Evolutionary conservation across 2,113 vertebrate species (phyloP).

Genomic region (Misgurnus mizolepis): DNA sequence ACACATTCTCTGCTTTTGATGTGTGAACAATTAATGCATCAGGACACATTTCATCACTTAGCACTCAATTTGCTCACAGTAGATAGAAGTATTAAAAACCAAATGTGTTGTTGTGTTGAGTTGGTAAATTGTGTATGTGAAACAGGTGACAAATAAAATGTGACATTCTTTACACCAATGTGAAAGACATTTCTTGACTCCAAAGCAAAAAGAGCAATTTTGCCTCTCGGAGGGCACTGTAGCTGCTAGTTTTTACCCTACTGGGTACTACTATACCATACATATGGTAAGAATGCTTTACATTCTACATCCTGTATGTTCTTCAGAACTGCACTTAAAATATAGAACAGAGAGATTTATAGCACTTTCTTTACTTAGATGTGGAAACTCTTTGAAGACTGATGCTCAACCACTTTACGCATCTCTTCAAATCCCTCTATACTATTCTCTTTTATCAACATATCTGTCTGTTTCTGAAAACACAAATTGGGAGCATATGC

Average conservation of each 20-base stretch:
- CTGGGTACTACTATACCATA: not conserved
- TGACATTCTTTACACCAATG: no score
- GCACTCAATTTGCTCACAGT: no score
- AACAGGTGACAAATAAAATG: no score
- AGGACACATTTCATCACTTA: no score
- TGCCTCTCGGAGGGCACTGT: not conserved
- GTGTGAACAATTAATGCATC: no score
- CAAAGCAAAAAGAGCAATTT: no score
- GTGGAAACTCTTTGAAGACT: slow-evolving; percentile 15
- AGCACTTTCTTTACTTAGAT: not conserved
- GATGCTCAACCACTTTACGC: slow-evolving; percentile 11
- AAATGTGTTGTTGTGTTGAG: no score
- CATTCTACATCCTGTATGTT: not conserved
- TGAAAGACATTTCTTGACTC: no score
- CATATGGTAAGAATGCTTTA: not conserved
- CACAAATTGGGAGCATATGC: not conserved
- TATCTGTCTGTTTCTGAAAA: not conserved
- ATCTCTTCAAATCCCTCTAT: not conserved
- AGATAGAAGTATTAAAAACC: no score
- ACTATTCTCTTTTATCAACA: slow-evolving; percentile 17
- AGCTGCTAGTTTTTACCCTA: not conserved
- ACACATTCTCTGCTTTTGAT: no score
- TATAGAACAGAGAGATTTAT: slow-evolving; percentile 27
- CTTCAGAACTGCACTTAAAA: slow-evolving; percentile 2
- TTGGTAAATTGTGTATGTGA: no score